phyloP scores from a whole-genome alignment of 2,888 invertebrate genomes.

The Andricus quercusramuli region DNA sequence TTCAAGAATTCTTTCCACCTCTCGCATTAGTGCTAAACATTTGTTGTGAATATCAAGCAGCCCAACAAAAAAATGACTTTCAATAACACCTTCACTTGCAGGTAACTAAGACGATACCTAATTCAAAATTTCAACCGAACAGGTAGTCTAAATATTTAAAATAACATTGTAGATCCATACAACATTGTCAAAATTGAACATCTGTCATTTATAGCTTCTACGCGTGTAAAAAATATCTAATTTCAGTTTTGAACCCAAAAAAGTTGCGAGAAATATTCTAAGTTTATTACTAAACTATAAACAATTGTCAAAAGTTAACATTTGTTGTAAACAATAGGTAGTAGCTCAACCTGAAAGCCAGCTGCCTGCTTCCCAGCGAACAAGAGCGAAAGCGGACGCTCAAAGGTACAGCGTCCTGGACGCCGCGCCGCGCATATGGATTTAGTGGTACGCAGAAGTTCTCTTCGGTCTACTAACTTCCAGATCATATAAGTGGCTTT shows the following conservation, averaged over 20 bases:
- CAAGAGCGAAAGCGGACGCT: slow-evolving; percentile 7
- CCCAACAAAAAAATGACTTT: not conserved
- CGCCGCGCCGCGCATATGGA: not conserved
- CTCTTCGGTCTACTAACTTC: not conserved
- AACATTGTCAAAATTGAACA: slow-evolving; percentile 14
- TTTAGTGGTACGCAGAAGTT: not conserved
- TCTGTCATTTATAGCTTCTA: not conserved
- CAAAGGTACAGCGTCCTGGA: not conserved
- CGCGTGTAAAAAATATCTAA: not conserved
- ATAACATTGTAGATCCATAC: not conserved
- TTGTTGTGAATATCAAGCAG: not conserved
- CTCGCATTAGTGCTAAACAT: not conserved
- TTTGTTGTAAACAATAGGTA: slow-evolving; percentile 19
- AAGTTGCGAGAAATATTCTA: not conserved
- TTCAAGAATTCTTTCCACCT: no score
- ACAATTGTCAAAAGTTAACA: slow-evolving; percentile 14
- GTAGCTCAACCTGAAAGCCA: slow-evolving; percentile 20
- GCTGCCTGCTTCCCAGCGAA: slow-evolving; percentile 5
- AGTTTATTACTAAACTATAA: not conserved
- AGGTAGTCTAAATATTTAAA: not conserved
- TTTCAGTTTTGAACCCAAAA: not conserved
- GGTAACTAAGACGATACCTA: not conserved
- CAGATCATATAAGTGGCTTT: slow-evolving; percentile 1
- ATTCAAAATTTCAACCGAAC: not conserved
- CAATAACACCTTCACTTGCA: not conserved